A percentile compares a stretch with the other conserved stretches of the same genome.
Evolutionary conservation across 2,797 vertebrate species (phyloP).

Genomic region (Myioborus melanocephalus): DNA sequence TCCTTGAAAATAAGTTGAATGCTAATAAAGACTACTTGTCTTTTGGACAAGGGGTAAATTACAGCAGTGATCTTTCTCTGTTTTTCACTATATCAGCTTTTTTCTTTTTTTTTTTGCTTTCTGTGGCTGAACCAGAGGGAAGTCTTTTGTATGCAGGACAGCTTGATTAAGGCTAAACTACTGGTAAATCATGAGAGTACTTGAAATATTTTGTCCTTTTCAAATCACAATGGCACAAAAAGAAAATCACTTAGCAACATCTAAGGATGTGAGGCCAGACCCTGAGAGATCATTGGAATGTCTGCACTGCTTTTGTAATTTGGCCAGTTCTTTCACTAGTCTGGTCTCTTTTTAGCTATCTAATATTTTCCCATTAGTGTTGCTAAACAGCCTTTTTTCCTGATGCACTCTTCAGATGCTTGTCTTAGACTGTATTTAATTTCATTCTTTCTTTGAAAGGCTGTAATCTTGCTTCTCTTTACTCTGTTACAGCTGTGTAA

Average conservation of each 20-base stretch:
- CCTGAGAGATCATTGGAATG: neutral
- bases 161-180: neutral
- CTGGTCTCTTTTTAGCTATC: neutral
- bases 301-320: neutral
- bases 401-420: neutral
- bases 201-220: constrained; percentile 18
- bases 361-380: neutral
- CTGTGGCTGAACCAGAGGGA: neutral
- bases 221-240: neutral
- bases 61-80: neutral
- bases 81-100: neutral
- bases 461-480: constrained; percentile 2
- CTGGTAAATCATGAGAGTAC: neutral
- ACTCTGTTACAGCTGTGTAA: constrained; percentile 37
- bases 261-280: neutral
- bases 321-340: neutral
- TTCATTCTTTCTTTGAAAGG: constrained; percentile 20
- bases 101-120: neutral
- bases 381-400: constrained; percentile 42
- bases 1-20: neutral
- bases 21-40: neutral
- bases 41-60: neutral
- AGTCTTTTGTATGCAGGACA: neutral
- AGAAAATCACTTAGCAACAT: constrained; percentile 37
- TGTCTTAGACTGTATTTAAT: constrained; percentile 27